These are phyloP conservation scores for Phoronis australis DNA, from an alignment of 2,888 invertebrate species.

Conservation along the genomic window DNA sequence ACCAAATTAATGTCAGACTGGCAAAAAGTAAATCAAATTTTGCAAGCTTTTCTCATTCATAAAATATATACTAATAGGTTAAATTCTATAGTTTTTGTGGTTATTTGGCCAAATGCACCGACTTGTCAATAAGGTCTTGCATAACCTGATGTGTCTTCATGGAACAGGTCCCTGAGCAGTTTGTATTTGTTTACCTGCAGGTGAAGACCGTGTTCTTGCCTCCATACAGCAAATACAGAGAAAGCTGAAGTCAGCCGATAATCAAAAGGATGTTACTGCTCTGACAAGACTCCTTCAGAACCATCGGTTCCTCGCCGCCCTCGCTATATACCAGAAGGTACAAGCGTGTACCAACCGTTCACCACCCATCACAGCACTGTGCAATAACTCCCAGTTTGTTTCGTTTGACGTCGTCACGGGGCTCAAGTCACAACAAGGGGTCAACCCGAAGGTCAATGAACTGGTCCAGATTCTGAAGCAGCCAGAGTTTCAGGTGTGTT, in stretches of 20 bases:
- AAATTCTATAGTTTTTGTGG: no score
- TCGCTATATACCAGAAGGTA: background rate
- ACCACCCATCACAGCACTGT: background rate
- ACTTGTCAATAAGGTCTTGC: no score
- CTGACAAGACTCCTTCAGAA: background rate
- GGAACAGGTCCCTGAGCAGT: no score
- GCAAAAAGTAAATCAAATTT: no score
- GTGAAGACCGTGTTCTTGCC: background rate
- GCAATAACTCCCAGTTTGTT: background rate
- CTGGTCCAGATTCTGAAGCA: background rate
- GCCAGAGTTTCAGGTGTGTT: background rate
- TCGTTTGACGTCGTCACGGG: background rate
- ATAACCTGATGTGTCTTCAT: no score
- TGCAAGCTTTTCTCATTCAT: no score
- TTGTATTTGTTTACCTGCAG: background rate
- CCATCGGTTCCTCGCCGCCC: background rate
- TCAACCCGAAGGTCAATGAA: background rate
- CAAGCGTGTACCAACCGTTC: background rate
- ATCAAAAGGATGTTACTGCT: background rate
- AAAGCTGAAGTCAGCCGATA: background rate
- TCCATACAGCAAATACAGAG: background rate
- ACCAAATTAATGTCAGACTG: no score
- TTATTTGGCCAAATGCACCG: no score
- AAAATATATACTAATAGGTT: no score
- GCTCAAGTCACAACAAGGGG: background rate